Evolutionary conservation across 2,888 invertebrate species (phyloP), one percentile per base, ranked within the genome.

Genomic region (Drosophila histrio): DNA sequence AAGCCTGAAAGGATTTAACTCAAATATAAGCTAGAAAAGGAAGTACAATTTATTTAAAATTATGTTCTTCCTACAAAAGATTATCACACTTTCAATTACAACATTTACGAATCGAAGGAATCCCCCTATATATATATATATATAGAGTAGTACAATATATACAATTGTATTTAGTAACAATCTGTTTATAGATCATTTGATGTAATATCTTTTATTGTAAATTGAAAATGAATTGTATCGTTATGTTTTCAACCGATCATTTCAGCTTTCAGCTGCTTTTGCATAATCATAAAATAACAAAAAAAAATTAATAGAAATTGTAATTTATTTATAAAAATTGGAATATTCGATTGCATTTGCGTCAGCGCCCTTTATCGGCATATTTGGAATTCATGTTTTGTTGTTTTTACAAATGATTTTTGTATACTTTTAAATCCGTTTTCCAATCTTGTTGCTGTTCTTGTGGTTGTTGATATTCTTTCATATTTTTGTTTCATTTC

Each of bases 321-420:
- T 67, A 59, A 74, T 62, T 66, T 72, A 77, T 77, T 57, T 63
- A 57, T 60, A 72, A 39, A 28, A 41, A 58, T 58, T 59, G 24
- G 39, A 28, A 53, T 52, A 68, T 77, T 74, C 64, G 60, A 64
- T 62, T 69, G 74, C 78, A 76, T 76, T 76, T 76, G 75, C 76
- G 76, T 76, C 76, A 76, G 78, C 65, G 78, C 76, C 76, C 76
- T 76, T 76, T 63, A 76, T 68, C 53, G 64, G 47, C 47, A 76
- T 68, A 59, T 76, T 60, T 68, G 54, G 50, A 58, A 74, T 64
- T 57, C 54, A 63, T 66, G 63, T 62, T 75, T 68, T 60, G 59
- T 73, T 75, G 63, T 72, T 75, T 46, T 52, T 72, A 60, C 74
- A 77, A 77, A 73, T 38, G 54, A 73, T 63, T 64, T 72, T 57